A percentile compares a stretch with the other conserved stretches of the same genome.
phyloP scores from a whole-genome alignment of 2,888 invertebrate genomes.

The Tortrix viridana region DNA sequence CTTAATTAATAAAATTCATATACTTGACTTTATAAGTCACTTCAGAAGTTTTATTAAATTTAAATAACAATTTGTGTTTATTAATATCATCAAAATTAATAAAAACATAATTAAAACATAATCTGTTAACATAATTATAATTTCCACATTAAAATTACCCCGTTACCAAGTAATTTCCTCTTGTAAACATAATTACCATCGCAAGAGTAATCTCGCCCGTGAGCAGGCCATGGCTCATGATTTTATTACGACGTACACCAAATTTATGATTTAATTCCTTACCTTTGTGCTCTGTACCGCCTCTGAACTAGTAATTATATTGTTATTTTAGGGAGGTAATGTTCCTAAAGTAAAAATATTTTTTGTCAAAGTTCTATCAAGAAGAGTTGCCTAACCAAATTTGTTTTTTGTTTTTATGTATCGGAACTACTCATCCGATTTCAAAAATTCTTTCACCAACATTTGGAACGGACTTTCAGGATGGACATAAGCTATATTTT shows the following conservation, averaged over 20 bases:
- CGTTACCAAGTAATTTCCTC: constrained; percentile 23
- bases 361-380: too few relatives aligned
- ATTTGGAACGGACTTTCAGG: too few relatives aligned
- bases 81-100: constrained; percentile 2
- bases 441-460: too few relatives aligned
- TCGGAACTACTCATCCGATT: too few relatives aligned
- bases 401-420: too few relatives aligned
- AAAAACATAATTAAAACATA: constrained; percentile 1
- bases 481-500: too few relatives aligned
- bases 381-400: too few relatives aligned
- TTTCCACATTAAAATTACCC: constrained; percentile 40
- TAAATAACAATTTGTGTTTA: background rate
- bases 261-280: constrained; percentile 43
- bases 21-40: too few relatives aligned
- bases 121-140: constrained; percentile 39
- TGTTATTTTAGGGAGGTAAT: background rate
- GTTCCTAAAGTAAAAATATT: too few relatives aligned
- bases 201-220: constrained; percentile 41
- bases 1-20: too few relatives aligned
- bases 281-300: constrained; percentile 39
- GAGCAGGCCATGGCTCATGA: constrained; percentile 39
- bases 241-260: constrained; percentile 45
- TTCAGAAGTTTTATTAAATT: too few relatives aligned
- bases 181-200: constrained; percentile 30
- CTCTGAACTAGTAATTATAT: constrained; percentile 10